Base-by-base conservation (phyloP, 2,797 vertebrate genomes). In the Perodicticus potto region DNA sequence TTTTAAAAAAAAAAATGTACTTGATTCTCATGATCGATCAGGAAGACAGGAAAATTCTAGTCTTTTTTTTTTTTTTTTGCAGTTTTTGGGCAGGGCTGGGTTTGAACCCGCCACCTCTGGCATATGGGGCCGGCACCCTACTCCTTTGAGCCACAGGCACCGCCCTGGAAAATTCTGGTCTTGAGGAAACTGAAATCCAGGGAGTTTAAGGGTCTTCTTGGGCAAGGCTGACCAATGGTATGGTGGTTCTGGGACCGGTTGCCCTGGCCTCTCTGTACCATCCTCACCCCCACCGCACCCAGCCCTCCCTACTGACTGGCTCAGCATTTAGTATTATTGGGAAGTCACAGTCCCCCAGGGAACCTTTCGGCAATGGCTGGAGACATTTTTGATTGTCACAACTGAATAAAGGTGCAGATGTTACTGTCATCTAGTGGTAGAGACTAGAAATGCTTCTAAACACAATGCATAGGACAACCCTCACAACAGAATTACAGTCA, bases 351-450 rank as follows among this genome's bases (percentile, higher is more conserved):
- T 9, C n/a, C 53, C 23, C 2, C 0, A 32, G 27, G 9, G 43
- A 20, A 57, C 53, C 20, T 45, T 55, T 10, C 13, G 12, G 43
- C 29, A 59, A 53, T 0, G 12, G 40, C 55, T 63, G 32, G 25
- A 89, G 86, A 34, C 10, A 1, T 49, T 76, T 57, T 53, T 17
- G 20, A 55, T 78, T 78, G 49, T 57, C 22, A 34, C 20, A 34
- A 78, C 53, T 57, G 49, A 78, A 78, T 34, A 12, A 20, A 7
- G 3, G 32, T 55, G 49, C 12, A 34, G 49, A 55, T 78, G 25
- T 53, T 34, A 55, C 88, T 86, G 95, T 76, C 95, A 77, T 67
- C 94, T 95, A 73, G 59, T 77, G 95, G 82, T 0, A 7, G 6
- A 85, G 5, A n/a, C 37, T 27, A 69, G 45, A 5, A 55, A 5